A percentile compares a stretch with the other conserved stretches of the same genome.
Evolutionary conservation across 2,113 vertebrate genomes (phyloP).

Genomic region (Kobus ellipsiprymnus): DNA sequence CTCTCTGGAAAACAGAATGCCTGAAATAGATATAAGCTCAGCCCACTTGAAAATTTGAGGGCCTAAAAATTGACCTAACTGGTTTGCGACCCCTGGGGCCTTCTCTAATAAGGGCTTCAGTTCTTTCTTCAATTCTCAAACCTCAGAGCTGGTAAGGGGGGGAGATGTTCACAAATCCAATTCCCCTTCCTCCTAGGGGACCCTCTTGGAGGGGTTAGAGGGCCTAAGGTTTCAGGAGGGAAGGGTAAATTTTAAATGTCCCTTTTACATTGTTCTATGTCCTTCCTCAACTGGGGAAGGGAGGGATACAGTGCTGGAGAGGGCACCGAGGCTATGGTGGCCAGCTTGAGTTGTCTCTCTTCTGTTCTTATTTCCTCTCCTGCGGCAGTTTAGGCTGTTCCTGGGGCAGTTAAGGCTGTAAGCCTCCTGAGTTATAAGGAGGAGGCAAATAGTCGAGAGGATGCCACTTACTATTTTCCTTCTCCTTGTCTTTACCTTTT

Average conservation of each 20-base stretch:
- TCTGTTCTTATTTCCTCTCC: background rate
- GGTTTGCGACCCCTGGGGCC: background rate
- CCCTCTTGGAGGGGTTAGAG: background rate
- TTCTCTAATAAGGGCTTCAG: background rate
- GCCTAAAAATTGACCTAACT: background rate
- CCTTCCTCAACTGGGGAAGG: background rate
- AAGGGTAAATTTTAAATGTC: background rate
- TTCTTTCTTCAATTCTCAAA: background rate
- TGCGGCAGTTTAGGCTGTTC: background rate
- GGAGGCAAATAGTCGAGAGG: background rate
- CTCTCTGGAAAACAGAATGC: background rate
- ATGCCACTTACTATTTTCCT: background rate
- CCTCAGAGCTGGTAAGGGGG: background rate
- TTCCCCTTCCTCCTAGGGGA: background rate
- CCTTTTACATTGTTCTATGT: background rate
- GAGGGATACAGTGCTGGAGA: background rate
- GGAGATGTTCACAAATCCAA: background rate
- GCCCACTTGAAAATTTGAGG: background rate
- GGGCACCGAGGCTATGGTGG: background rate
- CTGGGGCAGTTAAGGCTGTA: background rate
- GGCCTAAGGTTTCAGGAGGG: background rate
- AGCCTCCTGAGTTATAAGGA: background rate
- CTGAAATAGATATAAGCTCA: background rate
- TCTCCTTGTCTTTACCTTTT: background rate
- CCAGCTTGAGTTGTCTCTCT: background rate